Conservation (phyloP, 1,140 invertebrate genomes). For the Acromyrmex heyeri region DNA sequence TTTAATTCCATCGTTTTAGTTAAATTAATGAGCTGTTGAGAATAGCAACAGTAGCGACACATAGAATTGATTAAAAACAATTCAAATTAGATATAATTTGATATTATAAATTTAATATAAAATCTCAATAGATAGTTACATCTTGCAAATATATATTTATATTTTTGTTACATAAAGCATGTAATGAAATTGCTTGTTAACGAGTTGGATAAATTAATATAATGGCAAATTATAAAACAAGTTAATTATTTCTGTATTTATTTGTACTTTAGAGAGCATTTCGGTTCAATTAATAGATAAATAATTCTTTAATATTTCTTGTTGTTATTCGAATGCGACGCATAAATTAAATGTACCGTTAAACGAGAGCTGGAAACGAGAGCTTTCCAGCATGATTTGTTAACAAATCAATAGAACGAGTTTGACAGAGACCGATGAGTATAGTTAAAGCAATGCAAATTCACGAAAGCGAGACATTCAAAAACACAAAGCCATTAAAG, state of each 20-base stretch:
- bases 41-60: too few species aligned
- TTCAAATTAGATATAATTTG: too few species aligned
- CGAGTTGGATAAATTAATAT: neutral
- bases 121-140: neutral
- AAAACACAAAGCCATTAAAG: neutral
- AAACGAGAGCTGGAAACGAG: neutral
- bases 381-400: neutral
- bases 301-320: neutral
- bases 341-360: conserved; percentile 15
- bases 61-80: too few species aligned
- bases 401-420: conserved; percentile 9
- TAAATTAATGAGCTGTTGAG: too few species aligned
- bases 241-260: conserved; percentile 5
- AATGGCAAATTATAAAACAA: neutral
- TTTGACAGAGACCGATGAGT: conserved; percentile 12
- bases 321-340: neutral
- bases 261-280: neutral
- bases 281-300: neutral
- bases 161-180: neutral
- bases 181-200: neutral
- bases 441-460: conserved; percentile 7
- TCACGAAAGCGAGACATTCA: conserved; percentile 2
- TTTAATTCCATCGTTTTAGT: too few species aligned
- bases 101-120: too few species aligned
- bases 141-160: neutral